phyloP scores from a whole-genome alignment of 2,113 vertebrate genomes.

The Crotalus helleri region DNA sequence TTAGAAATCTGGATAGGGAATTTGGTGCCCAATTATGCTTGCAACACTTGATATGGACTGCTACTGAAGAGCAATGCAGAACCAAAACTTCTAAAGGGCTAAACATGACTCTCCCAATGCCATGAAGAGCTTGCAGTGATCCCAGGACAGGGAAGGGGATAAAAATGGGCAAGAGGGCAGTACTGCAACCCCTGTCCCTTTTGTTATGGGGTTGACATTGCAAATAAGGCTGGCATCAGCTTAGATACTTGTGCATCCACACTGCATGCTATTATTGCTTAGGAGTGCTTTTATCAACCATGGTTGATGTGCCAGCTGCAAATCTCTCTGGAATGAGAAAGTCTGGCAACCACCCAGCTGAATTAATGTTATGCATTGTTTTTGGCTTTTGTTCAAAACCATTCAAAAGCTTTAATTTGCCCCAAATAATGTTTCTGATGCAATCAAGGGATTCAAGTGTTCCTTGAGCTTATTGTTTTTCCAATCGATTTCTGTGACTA shows the following conservation, averaged over 20 bases:
- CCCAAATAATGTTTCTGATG: background rate
- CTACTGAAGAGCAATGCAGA: background rate
- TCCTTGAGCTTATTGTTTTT: background rate
- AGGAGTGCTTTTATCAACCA: background rate
- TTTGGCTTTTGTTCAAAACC: background rate
- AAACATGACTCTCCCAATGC: background rate
- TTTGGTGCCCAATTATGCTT: background rate
- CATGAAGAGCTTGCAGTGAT: background rate
- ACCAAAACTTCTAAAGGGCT: background rate
- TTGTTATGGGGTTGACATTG: background rate
- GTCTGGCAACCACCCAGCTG: background rate
- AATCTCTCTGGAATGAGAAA: background rate
- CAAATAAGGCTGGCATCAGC: background rate
- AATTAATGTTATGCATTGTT: background rate
- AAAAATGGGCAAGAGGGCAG: background rate
- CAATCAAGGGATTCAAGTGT: background rate
- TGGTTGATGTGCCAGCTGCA: background rate
- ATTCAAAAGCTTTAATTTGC: background rate
- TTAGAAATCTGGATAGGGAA: background rate
- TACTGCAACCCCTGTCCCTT: background rate
- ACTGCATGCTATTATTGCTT: background rate
- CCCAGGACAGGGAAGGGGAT: background rate
- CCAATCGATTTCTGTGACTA: background rate
- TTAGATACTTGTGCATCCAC: background rate
- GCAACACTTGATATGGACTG: background rate